phyloP scores from a whole-genome alignment of 2,113 vertebrate species.

The Coturnix japonica region DNA sequence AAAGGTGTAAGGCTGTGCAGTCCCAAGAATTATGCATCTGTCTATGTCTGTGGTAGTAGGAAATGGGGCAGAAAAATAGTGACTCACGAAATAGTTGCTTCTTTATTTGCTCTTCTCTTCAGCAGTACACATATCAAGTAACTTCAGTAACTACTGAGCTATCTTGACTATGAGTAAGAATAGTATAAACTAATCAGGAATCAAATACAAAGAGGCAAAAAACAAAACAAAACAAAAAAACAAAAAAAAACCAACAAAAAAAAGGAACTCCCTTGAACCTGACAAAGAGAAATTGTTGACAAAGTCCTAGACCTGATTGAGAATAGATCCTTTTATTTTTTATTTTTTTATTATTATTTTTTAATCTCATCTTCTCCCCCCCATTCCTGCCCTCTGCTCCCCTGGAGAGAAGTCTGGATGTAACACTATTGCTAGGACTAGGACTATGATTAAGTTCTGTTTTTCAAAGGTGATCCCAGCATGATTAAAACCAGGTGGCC shows the following conservation, averaged over 20 bases:
- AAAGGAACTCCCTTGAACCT: background rate
- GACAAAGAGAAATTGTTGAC: background rate
- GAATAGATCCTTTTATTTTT: background rate
- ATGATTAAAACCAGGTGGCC: conserved; percentile 28
- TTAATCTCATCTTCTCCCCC: conserved; percentile 5
- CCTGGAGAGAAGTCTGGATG: conserved; percentile 65
- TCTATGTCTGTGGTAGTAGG: background rate
- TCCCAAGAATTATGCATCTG: background rate
- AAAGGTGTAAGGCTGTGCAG: background rate
- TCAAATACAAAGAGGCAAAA: background rate
- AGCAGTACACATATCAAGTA: background rate
- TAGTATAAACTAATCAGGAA: background rate
- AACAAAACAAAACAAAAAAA: too few relatives aligned
- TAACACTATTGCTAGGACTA: conserved; percentile 59
- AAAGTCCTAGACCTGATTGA: conserved; percentile 23
- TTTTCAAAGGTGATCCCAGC: conserved; percentile 53
- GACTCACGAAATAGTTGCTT: background rate
- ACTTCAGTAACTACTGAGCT: background rate
- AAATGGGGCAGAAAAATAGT: background rate
- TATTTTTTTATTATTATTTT: background rate
- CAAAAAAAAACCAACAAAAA: too few relatives aligned
- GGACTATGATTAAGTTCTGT: conserved; percentile 41
- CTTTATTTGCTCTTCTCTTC: background rate
- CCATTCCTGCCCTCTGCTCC: background rate
- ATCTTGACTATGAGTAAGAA: background rate